Evolutionary conservation across 1,140 invertebrate genomes (phyloP).

Genomic region (Camponotus vicinus): DNA sequence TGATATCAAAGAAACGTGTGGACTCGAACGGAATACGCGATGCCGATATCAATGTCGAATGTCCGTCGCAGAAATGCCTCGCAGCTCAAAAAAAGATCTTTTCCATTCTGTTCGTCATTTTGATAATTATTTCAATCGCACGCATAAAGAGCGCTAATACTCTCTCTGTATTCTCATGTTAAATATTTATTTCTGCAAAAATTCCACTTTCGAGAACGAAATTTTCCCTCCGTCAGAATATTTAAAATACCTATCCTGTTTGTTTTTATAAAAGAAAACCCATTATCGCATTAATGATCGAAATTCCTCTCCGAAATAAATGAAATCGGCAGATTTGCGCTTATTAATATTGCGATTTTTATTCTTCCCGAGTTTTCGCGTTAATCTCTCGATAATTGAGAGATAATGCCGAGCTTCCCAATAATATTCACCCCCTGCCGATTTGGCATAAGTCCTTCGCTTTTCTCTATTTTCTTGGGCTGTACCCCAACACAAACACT

Average conservation of each 20-base stretch:
- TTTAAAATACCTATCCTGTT: constrained; percentile 21
- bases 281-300: background rate
- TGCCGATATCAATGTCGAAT: constrained; percentile 12
- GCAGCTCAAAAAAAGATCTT: constrained; percentile 20
- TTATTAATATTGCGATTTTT: constrained; percentile 14
- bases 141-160: background rate
- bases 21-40: constrained; percentile 47
- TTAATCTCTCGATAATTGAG: constrained; percentile 36
- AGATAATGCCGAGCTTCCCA: background rate
- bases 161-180: background rate
- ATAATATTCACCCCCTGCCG: background rate
- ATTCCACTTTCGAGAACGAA: constrained; percentile 22
- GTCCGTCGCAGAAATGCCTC: constrained; percentile 29
- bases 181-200: constrained; percentile 35
- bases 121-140: constrained; percentile 18
- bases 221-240: constrained; percentile 8
- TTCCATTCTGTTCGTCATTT: background rate
- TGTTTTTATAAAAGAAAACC: background rate
- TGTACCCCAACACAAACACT: constrained; percentile 51
- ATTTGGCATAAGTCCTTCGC: constrained; percentile 13
- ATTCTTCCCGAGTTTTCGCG: background rate
- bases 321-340: background rate
- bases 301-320: background rate
- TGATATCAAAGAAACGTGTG: constrained; percentile 22
- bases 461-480: constrained; percentile 40